Evolutionary conservation across 92 coral and sea anemone species (phyloP).

Genomic region (Meandrina meandrites): DNA sequence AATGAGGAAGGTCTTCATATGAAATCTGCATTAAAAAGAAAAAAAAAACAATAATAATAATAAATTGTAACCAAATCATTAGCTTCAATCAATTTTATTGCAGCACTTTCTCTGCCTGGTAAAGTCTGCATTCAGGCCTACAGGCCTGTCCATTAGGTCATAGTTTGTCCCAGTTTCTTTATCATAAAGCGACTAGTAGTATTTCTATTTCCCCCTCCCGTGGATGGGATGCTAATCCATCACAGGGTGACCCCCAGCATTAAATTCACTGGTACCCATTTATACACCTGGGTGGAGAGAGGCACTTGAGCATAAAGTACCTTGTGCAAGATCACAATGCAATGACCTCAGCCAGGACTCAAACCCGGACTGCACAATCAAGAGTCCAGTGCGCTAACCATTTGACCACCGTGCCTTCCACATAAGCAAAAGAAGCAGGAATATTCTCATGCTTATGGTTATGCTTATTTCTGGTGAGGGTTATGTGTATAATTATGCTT

Average conservation of each 20-base stretch:
- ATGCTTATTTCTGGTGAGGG: no score
- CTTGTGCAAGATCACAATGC: neutral
- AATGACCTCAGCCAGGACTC: neutral
- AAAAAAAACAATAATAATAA: neutral
- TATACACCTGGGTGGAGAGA: neutral
- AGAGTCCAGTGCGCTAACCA: no score
- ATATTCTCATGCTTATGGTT: no score
- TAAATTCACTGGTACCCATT: neutral
- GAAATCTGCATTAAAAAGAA: slow-evolving; percentile 42
- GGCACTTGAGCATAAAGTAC: neutral
- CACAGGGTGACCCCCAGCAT: neutral
- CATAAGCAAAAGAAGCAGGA: no score
- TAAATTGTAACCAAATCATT: neutral
- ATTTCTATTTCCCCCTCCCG: neutral
- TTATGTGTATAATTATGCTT: no score
- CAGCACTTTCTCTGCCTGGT: neutral
- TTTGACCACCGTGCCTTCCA: no score
- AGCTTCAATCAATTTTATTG: neutral
- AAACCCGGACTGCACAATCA: neutral
- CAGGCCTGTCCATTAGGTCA: no score
- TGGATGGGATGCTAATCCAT: neutral
- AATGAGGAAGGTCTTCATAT: slow-evolving; percentile 67
- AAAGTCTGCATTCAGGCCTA: no score
- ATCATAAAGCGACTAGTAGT: no score
- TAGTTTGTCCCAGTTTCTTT: no score